Evolutionary conservation across 23 tunicate genomes (phyloP).

Genomic region (Styela clava): DNA sequence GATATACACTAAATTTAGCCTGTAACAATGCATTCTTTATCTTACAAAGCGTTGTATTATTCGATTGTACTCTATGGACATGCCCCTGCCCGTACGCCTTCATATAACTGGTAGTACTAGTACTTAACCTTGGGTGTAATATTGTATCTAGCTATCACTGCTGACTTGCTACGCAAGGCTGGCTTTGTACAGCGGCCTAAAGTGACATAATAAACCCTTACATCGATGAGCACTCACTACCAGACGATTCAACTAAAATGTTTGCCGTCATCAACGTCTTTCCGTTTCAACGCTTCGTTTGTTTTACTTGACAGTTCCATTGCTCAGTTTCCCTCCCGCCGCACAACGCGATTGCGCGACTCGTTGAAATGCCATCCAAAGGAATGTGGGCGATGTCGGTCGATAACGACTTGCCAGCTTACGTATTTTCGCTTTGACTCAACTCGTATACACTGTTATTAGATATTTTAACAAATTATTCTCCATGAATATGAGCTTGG

Average conservation of each 20-base stretch:
- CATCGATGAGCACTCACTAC: background rate
- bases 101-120: too few relatives aligned
- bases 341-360: background rate
- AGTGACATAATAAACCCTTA: background rate
- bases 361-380: slow-evolving; percentile 24
- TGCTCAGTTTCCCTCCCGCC: slow-evolving; percentile 14
- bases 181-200: background rate
- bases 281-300: slow-evolving; percentile 37
- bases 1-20: too few relatives aligned
- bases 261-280: slow-evolving; percentile 34
- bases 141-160: too few relatives aligned
- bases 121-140: too few relatives aligned
- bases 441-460: too few relatives aligned
- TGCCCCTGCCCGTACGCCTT: too few relatives aligned
- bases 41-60: too few relatives aligned
- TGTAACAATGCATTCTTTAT: too few relatives aligned
- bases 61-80: too few relatives aligned
- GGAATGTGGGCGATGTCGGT: slow-evolving; percentile 15
- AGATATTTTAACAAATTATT: too few relatives aligned
- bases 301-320: slow-evolving; percentile 33
- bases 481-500: too few relatives aligned
- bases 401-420: background rate
- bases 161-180: background rate
- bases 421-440: too few relatives aligned
- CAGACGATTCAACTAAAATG: slow-evolving; percentile 20